Percentiles rank a stretch among this genome's conserved stretches.
Evolutionary conservation across 1,140 invertebrate species (phyloP).

Genomic region (Ceratosolen fusciceps): DNA sequence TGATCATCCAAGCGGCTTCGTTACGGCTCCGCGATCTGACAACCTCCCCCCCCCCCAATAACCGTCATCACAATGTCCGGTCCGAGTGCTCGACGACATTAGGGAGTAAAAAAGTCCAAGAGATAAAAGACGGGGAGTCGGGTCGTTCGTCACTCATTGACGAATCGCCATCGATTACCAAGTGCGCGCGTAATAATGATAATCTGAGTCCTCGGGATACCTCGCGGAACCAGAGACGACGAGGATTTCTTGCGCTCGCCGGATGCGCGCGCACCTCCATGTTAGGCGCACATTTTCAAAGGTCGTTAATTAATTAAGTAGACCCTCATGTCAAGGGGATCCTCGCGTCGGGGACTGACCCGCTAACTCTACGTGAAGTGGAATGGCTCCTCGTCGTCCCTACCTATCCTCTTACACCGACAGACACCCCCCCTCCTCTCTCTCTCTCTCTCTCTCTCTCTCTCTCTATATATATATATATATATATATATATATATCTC

Average conservation of each 20-base stretch:
- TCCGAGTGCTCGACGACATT: not conserved
- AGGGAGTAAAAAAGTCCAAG: not conserved
- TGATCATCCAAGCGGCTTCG: not conserved
- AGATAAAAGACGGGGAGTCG: not conserved
- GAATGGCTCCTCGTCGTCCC: not conserved
- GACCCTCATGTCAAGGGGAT: conserved; percentile 21
- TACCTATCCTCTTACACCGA: not conserved
- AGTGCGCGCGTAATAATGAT: conserved; percentile 17
- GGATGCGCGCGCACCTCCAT: not conserved
- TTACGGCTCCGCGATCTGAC: not conserved
- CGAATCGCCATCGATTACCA: conserved; percentile 4
- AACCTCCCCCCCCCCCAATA: too few relatives aligned
- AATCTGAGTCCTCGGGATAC: conserved; percentile 25
- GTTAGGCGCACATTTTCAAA: conserved; percentile 49
- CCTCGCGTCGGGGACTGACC: not conserved
- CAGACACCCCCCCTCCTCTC: too few relatives aligned
- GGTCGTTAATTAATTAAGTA: conserved; percentile 56
- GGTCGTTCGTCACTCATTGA: not conserved
- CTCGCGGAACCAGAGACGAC: not conserved
- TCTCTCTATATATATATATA: too few relatives aligned
- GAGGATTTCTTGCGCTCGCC: conserved; percentile 1
- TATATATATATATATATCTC: too few relatives aligned
- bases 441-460: conserved; percentile 1
- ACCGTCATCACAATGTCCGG: too few relatives aligned
- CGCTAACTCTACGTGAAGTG: not conserved